A percentile compares a stretch with the other conserved stretches of the same genome.
Conservation (phyloP, 2,888 invertebrate species). For the Heliconius ethilla region DNA sequence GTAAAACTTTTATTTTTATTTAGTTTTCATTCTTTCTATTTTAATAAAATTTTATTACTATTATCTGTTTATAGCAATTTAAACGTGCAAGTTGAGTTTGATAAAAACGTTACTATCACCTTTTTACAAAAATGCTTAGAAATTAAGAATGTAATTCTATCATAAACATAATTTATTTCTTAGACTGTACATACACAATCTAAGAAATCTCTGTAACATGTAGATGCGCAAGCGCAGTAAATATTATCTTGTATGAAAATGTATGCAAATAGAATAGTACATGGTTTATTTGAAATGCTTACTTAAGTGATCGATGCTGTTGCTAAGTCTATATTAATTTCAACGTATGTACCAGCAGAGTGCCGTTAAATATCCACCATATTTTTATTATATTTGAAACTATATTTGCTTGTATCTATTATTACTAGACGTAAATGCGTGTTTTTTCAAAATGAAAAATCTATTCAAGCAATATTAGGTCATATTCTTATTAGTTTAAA, state of each 20-base stretch:
- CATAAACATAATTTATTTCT: not conserved
- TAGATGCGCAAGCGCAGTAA: constrained; percentile 6
- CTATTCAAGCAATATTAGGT: not conserved
- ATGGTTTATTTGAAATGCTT: constrained; percentile 1
- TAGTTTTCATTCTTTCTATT: not conserved
- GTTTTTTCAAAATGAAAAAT: not conserved
- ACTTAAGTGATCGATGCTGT: constrained; percentile 5
- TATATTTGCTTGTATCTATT: not conserved
- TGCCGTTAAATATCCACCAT: not conserved
- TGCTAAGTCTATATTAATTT: not conserved
- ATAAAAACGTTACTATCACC: no score
- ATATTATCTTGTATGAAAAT: not conserved
- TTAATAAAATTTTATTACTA: not conserved
- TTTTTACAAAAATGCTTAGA: not conserved
- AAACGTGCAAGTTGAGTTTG: no score
- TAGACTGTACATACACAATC: no score
- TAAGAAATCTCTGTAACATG: not conserved
- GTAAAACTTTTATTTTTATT: not conserved
- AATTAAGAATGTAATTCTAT: not conserved
- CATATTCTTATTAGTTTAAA: not conserved
- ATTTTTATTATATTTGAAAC: not conserved
- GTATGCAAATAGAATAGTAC: not conserved
- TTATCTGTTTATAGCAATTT: not conserved
- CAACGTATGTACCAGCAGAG: not conserved
- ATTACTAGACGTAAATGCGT: not conserved